Evolutionary conservation across 2,888 invertebrate genomes (phyloP).

Genomic region (Nemoura dubitans): DNA sequence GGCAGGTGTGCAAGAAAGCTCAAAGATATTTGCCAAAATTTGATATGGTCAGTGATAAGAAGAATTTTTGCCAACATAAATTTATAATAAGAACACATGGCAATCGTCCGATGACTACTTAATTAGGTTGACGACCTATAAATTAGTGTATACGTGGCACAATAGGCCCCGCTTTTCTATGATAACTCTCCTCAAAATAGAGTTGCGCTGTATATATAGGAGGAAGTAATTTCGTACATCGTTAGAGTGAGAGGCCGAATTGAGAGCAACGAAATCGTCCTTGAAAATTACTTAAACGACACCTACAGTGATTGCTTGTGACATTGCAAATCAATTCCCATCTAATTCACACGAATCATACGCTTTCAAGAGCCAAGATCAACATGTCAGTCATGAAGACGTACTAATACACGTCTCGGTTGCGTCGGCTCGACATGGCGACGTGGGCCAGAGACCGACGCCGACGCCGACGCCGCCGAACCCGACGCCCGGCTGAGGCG

Average conservation of each 20-base stretch:
- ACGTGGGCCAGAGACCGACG: background rate
- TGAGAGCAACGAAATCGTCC: background rate
- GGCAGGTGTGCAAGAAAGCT: background rate
- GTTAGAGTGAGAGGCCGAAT: background rate
- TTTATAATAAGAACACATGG: background rate
- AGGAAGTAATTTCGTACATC: background rate
- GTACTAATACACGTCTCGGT: background rate
- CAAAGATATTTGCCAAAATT: background rate
- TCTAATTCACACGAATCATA: background rate
- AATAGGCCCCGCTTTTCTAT: background rate
- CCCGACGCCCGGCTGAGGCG: background rate
- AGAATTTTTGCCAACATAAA: background rate
- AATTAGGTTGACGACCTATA: slow-evolving; percentile 12
- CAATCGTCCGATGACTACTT: background rate
- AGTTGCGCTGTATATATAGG: background rate
- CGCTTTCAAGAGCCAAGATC: background rate
- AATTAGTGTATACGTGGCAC: background rate
- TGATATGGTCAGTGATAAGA: background rate
- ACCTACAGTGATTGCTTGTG: background rate
- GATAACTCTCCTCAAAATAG: background rate
- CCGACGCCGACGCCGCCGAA: background rate
- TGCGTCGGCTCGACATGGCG: background rate
- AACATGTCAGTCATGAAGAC: background rate
- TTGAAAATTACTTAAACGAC: background rate
- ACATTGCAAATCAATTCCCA: background rate